Evolutionary conservation across 2,797 vertebrate species (phyloP), one percentile per base, ranked within the genome.

Genomic region (Hipposideros larvatus): DNA sequence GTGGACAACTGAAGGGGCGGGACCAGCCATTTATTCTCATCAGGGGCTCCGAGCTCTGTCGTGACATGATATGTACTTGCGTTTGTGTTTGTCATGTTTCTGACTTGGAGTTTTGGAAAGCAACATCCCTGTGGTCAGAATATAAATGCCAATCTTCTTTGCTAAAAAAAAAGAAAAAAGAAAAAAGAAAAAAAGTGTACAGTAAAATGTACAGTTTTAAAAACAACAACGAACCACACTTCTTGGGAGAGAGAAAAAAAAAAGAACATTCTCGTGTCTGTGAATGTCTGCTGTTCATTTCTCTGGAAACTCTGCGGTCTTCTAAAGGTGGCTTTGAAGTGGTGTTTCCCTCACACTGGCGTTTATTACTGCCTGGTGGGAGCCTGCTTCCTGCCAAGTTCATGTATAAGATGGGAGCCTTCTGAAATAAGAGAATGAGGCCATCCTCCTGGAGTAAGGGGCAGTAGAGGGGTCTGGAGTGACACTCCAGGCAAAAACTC

Each of bases 81-180:
- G 97, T 97, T 98, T 98, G 98, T 98, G 98, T 99, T 97, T 68
- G 98, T 99, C 98, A 98, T 96, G 98, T 99, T 99, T 99, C 99
- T 98, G 99, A 99, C 98, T 98, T 98, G 98, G 98, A 98, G 98
- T 99, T 99, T 98, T 98, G 99, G 98, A 98, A 97, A 98, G 98
- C 97, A 43, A 95, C 97, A 98, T 99, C 98, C 98, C 98, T 99
- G 99, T 99, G 98, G 98, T 98, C 98, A 99, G 98, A 98, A 98
- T 98, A 99, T 98, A 97, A 98, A 87, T 97, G 94, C 3, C 68
- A 94, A 94, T 96, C 8, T 93, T 91, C 91, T 95, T 97, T 98
- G 97, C 48, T 97, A 98, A 93, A 98, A 98, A 98, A 97, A 98
- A 98, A 98, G 98, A 97, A 98, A 98, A 98, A 98, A 37, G 37